Base-by-base conservation (phyloP, 2,797 vertebrate genomes). In the Oreortyx pictus region DNA sequence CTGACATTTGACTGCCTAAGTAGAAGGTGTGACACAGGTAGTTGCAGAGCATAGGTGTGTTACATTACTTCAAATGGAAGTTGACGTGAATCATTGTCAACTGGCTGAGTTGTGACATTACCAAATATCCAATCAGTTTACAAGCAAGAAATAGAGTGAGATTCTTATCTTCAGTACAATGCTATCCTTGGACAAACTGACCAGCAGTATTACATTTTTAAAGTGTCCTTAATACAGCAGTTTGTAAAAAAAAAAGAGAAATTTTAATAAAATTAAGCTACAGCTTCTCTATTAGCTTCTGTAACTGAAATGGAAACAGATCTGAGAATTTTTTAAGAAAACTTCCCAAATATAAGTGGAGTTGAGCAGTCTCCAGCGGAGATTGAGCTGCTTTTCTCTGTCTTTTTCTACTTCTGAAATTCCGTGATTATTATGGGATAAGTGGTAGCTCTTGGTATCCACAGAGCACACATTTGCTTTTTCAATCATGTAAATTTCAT, bases 401-500 rank as follows among this genome's bases (percentile, higher is more conserved):
- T 64, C 18, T 80, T 76, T 65, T 94, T 82, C 62, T 77, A 6
- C 37, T 37, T 86, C 71, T 89, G 60, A 80, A 87, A 76, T 88
- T 91, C 74, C 52, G 41, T 47, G n/a, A 59, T 29, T 57, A n/a
- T 67, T 9, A 23, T 79, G 15, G 31, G 24, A 11, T 84, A 94
- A 79, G 14, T 83, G 35, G 89, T 82, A 84, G 22, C 39, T 93
- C 6, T 92, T 35, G 27, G 56, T 74, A 35, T 70, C 75, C 37
- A 3, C 47, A 86, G 86, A 88, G 93, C 93, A 82, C 77, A 83
- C n/a, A 89, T 92, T 54, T 9, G 35, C 94, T 85, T 95, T 93
- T 95, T 86, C 65, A 94, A 70, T 95, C 72, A 92, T 78, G 64
- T 91, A 96, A 96, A 84, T 96, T 82, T 90, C 66, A 89, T 95